phyloP scores from a whole-genome alignment of 2,797 vertebrate species.

The Ceryle rudis region DNA sequence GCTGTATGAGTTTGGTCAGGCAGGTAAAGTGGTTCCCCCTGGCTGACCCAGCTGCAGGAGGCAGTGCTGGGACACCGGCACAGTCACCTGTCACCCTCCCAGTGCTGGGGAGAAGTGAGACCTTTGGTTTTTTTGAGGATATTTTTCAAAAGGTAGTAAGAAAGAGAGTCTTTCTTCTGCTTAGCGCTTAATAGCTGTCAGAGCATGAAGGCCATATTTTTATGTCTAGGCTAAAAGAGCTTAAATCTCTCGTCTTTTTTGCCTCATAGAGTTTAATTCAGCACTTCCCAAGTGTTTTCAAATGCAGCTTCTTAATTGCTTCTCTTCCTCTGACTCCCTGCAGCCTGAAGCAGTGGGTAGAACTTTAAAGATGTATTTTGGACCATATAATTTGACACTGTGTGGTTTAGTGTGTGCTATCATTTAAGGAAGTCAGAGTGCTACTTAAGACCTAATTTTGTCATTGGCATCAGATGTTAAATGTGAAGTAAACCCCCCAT shows the following conservation, averaged over 20 bases:
- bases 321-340: background rate
- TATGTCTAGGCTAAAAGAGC: background rate
- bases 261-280: background rate
- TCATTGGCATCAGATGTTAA: slow-evolving; percentile 15
- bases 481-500: background rate
- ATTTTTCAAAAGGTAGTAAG: background rate
- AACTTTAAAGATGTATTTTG: background rate
- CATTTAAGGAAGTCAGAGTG: slow-evolving; percentile 47
- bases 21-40: slow-evolving; percentile 2
- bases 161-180: background rate
- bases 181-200: background rate
- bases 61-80: background rate
- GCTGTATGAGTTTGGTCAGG: background rate
- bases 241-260: background rate
- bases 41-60: background rate
- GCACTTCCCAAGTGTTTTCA: background rate
- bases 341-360: background rate
- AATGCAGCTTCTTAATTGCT: background rate
- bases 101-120: rapidly evolving
- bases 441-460: slow-evolving; percentile 44
- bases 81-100: background rate
- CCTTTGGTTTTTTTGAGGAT: background rate
- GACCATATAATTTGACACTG: background rate
- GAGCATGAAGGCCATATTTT: background rate
- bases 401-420: background rate